These are phyloP conservation scores for Mesocentrotus franciscanus DNA, from an alignment of 53 echinoderm and acorn worm genomes.

Conservation along the genomic window DNA sequence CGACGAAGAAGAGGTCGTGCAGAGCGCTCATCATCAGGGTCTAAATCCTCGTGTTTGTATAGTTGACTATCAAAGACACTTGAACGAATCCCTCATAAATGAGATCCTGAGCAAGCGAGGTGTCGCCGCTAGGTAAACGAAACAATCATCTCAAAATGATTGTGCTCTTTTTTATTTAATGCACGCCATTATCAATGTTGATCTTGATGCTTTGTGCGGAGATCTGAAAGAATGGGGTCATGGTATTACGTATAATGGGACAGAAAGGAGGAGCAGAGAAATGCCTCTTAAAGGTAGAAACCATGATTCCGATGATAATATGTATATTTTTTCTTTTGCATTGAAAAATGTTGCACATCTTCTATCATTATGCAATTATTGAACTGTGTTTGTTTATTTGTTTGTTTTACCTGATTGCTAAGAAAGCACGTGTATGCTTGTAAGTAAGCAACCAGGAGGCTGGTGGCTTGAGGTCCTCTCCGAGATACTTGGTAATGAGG, in stretches of 20 bases:
- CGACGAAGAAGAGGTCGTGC: not conserved
- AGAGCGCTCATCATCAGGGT: not conserved
- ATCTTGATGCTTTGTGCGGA: constrained; percentile 1
- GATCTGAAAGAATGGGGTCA: not conserved
- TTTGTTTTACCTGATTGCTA: too few species aligned
- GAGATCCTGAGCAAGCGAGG: not conserved
- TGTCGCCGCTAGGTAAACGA: constrained; percentile 6
- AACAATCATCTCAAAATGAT: constrained; percentile 26
- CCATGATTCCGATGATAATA: not conserved
- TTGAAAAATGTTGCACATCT: not conserved
- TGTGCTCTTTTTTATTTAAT: not conserved
- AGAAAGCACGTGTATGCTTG: too few species aligned
- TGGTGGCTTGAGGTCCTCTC: too few species aligned
- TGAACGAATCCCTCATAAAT: not conserved
- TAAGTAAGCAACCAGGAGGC: too few species aligned
- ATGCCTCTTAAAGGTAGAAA: not conserved
- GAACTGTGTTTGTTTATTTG: too few species aligned
- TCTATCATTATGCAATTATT: too few species aligned
- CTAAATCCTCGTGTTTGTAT: constrained; percentile 19
- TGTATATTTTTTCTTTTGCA: not conserved
- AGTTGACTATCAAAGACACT: not conserved
- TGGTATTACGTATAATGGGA: not conserved
- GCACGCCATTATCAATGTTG: not conserved
- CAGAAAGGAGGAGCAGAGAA: not conserved
- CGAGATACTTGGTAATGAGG: too few species aligned